Evolutionary conservation across 2,797 vertebrate species (phyloP).

Genomic region (Eulemur mongoz): DNA sequence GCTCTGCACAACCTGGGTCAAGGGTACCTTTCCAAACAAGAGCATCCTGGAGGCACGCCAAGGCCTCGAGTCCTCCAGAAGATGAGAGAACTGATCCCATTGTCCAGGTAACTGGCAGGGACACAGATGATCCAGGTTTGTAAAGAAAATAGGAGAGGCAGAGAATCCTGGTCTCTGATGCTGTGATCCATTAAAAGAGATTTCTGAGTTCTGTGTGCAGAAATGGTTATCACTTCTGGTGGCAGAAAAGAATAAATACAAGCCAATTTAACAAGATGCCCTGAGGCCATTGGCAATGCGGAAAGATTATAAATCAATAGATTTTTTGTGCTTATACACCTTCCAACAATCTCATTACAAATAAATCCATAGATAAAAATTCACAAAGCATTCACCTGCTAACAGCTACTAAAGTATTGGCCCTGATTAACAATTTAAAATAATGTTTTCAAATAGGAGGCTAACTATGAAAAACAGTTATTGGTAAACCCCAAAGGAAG

Average conservation of each 20-base stretch:
- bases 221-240: not conserved
- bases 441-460: not conserved
- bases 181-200: not conserved
- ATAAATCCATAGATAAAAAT: not conserved
- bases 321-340: not conserved
- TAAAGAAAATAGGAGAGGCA: not conserved
- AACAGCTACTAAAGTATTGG: not conserved
- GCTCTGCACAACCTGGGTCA: not conserved
- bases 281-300: not conserved
- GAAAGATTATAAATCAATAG: not conserved
- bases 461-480: not conserved
- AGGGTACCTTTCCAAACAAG: not conserved
- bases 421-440: not conserved
- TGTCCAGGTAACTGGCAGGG: rapidly evolving
- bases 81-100: rapidly evolving
- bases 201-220: not conserved
- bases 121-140: too few species aligned
- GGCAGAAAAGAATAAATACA: not conserved
- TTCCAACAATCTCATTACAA: not conserved
- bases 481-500: not conserved
- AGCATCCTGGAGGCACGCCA: not conserved
- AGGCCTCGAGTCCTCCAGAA: not conserved
- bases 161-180: not conserved
- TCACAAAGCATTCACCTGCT: not conserved
- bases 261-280: not conserved